Conservation (phyloP, 2,797 vertebrate species). For the Perodicticus potto region DNA sequence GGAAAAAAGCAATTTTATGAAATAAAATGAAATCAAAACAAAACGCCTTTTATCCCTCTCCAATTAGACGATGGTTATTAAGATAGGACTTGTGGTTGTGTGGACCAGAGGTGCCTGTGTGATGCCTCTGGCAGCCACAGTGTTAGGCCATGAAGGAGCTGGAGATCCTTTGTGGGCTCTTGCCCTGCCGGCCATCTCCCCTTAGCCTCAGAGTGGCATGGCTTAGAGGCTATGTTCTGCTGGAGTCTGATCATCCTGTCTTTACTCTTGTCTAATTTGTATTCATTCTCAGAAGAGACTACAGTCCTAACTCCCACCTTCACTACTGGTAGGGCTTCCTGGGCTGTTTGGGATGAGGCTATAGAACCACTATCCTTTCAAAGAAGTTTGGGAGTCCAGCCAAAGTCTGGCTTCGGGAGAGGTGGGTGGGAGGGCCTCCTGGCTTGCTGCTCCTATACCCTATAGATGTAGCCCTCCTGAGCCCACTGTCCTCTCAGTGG, state of each 20-base stretch:
- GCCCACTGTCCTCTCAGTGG: accelerated
- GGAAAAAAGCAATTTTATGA: slow-evolving; percentile 87
- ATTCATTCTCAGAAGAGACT: neutral
- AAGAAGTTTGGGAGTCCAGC: no score
- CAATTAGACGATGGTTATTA: slow-evolving; percentile 83
- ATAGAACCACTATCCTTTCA: neutral
- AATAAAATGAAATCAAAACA: slow-evolving; percentile 86
- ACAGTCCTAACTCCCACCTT: accelerated
- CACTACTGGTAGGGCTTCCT: neutral
- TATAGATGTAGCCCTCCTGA: neutral
- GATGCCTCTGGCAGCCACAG: neutral
- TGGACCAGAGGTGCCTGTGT: neutral
- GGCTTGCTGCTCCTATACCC: neutral
- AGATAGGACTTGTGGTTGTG: slow-evolving; percentile 73
- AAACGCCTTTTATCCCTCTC: slow-evolving; percentile 81
- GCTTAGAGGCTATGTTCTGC: neutral
- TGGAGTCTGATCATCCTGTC: accelerated
- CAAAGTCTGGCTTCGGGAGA: no score
- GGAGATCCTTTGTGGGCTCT: neutral
- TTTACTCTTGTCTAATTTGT: neutral
- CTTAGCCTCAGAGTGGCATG: neutral
- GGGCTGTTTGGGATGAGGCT: neutral
- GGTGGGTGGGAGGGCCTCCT: neutral
- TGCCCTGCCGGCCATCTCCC: no score
- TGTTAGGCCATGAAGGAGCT: neutral